Evolutionary conservation across 1,140 invertebrate genomes (phyloP).

Genomic region (Leptoteleia sp.): DNA sequence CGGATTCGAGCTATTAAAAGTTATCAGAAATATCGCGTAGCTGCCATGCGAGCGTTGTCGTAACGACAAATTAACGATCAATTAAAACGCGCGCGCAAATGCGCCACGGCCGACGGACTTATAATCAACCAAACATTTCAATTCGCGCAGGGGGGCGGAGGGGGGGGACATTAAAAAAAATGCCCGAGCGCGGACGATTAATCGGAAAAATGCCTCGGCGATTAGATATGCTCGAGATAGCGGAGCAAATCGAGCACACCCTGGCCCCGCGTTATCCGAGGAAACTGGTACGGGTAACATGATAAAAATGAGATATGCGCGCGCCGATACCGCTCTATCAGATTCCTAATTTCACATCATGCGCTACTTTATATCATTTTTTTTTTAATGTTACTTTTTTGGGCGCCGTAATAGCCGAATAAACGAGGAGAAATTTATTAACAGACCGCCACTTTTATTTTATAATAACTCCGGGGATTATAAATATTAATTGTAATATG

Average conservation of each 20-base stretch:
- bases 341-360: background rate
- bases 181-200: too few relatives aligned
- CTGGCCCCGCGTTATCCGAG: slow-evolving; percentile 9
- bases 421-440: too few relatives aligned
- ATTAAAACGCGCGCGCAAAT: slow-evolving; percentile 24
- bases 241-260: slow-evolving; percentile 22
- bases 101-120: background rate
- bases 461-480: too few relatives aligned
- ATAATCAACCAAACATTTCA: slow-evolving; percentile 33
- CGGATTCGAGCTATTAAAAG: slow-evolving; percentile 11
- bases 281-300: slow-evolving; percentile 36
- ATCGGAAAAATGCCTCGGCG: slow-evolving; percentile 14
- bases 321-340: background rate
- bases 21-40: slow-evolving; percentile 2
- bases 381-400: too few relatives aligned
- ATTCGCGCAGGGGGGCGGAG: too few relatives aligned
- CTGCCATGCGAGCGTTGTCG: background rate
- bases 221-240: slow-evolving; percentile 30
- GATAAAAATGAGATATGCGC: slow-evolving; percentile 29
- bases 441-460: too few relatives aligned
- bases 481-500: too few relatives aligned
- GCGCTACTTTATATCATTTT: too few relatives aligned
- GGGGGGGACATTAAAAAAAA: too few relatives aligned
- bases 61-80: slow-evolving; percentile 41
- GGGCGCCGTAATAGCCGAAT: too few relatives aligned